Evolutionary conservation across 2,888 invertebrate species (phyloP).

Genomic region (Tetragnatha montana): DNA sequence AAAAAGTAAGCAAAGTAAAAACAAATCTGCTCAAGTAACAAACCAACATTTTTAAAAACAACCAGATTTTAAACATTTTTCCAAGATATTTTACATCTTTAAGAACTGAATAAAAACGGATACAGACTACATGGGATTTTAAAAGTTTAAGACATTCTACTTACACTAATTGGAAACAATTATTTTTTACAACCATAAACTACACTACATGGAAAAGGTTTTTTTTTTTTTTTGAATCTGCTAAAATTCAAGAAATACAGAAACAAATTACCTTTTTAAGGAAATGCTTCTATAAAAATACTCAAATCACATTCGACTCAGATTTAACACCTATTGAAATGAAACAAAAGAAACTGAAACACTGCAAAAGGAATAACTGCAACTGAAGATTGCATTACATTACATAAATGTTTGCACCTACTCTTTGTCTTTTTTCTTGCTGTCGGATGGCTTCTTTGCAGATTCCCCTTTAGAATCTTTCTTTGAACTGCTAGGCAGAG

Average conservation of each 20-base stretch:
- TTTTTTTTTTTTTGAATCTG: not conserved
- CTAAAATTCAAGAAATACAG: not conserved
- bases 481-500: not conserved
- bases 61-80: too few species aligned
- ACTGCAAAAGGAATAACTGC: not conserved
- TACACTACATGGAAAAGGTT: not conserved
- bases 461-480: conserved; percentile 17
- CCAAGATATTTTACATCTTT: too few species aligned
- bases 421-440: conserved; percentile 46
- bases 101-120: too few species aligned
- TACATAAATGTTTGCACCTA: not conserved
- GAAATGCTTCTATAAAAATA: not conserved
- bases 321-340: not conserved
- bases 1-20: too few species aligned
- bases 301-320: not conserved
- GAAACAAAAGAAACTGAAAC: not conserved
- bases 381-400: not conserved
- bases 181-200: not conserved
- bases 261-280: not conserved
- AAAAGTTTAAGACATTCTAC: too few species aligned
- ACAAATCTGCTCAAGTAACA: too few species aligned
- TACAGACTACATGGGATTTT: too few species aligned
- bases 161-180: not conserved
- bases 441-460: conserved; percentile 40
- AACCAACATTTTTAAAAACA: too few species aligned